These are phyloP conservation scores for Limosa lapponica DNA, from an alignment of 2,797 vertebrate genomes.

Conservation along the genomic window DNA sequence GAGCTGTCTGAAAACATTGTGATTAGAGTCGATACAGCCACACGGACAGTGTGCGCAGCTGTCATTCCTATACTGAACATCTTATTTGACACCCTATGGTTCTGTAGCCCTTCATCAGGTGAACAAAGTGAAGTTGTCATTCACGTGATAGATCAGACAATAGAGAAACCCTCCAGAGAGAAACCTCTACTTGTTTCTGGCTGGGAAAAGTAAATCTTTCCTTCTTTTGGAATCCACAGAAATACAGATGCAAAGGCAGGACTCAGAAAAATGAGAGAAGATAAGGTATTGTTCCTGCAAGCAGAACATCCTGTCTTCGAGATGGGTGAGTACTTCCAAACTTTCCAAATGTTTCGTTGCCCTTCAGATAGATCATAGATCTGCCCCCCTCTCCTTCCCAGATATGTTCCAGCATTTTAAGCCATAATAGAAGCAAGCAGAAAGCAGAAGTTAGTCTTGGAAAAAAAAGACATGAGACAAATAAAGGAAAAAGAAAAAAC, in stretches of 20 bases:
- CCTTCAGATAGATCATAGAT: not conserved
- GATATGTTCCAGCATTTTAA: not conserved
- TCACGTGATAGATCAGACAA: not conserved
- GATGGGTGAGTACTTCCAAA: conserved; percentile 39
- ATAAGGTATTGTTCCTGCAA: conserved; percentile 10
- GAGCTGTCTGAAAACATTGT: not conserved
- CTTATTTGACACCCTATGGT: not conserved
- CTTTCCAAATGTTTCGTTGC: not conserved
- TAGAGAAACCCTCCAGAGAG: not conserved
- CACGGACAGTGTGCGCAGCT: not conserved
- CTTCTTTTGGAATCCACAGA: conserved; percentile 39
- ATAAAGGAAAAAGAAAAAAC: not conserved
- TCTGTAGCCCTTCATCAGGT: not conserved
- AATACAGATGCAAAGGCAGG: conserved; percentile 22
- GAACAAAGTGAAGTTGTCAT: fast-evolving
- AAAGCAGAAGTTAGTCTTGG: not conserved
- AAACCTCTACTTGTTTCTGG: not conserved
- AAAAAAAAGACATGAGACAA: not conserved
- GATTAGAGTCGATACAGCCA: not conserved
- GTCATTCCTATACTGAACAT: not conserved
- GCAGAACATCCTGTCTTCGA: not conserved
- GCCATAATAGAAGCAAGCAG: not conserved
- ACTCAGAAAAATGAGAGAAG: conserved; percentile 1
- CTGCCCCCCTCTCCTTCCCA: not conserved
- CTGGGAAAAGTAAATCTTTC: conserved; percentile 20